These are phyloP conservation scores for Cotesia typhae DNA, from an alignment of 1,140 invertebrate genomes.

Conservation along the genomic window DNA sequence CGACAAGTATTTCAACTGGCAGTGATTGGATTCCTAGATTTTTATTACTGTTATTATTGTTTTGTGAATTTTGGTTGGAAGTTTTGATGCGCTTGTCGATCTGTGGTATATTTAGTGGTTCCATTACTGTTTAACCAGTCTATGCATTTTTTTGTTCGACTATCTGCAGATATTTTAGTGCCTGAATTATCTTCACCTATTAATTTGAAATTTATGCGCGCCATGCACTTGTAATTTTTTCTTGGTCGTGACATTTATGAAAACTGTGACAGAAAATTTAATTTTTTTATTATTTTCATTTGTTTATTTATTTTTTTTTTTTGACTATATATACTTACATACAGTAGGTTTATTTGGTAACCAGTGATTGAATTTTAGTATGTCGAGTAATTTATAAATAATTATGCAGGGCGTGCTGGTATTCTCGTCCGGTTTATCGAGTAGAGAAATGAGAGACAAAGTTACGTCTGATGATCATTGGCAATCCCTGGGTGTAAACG, in stretches of 20 bases:
- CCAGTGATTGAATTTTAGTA: slow-evolving; percentile 3
- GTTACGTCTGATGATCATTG: slow-evolving; percentile 35
- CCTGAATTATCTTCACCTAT: background rate
- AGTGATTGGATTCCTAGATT: slow-evolving; percentile 25
- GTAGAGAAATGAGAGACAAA: slow-evolving; percentile 19
- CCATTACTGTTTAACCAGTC: slow-evolving; percentile 8
- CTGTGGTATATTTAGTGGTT: background rate
- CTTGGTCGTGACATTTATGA: background rate
- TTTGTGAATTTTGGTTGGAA: background rate
- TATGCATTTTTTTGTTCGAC: slow-evolving; percentile 10
- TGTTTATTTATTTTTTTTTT: background rate
- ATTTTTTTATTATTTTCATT: background rate
- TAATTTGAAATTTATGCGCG: background rate
- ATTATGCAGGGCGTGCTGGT: slow-evolving; percentile 24
- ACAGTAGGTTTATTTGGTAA: background rate
- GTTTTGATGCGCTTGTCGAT: background rate
- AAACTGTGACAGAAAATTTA: background rate
- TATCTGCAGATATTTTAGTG: background rate
- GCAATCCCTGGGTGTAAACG: slow-evolving; percentile 25
- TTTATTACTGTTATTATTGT: slow-evolving; percentile 7
- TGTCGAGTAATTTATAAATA: slow-evolving; percentile 9
- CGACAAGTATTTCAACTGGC: slow-evolving; percentile 47
- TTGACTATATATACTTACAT: background rate
- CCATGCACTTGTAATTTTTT: slow-evolving; percentile 8
- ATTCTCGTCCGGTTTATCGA: slow-evolving; percentile 29